These are phyloP conservation scores for Parus major DNA, from an alignment of 2,113 vertebrate genomes.

Conservation along the genomic window DNA sequence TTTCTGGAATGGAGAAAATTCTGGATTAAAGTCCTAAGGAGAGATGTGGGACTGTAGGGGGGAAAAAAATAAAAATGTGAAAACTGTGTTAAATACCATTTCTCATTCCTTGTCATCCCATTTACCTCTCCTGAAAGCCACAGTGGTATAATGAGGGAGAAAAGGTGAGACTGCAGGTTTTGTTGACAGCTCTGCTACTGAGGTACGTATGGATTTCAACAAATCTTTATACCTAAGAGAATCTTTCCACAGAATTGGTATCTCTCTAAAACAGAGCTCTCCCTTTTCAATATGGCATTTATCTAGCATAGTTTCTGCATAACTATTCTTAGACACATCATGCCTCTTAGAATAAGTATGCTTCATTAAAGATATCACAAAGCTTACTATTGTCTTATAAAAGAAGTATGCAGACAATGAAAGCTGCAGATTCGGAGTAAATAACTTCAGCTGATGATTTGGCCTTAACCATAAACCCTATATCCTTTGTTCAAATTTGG, in stretches of 20 bases:
- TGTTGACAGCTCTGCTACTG: neutral
- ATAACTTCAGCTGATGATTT: neutral
- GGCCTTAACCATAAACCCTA: neutral
- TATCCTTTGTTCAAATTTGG: neutral
- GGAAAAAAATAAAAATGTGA: neutral
- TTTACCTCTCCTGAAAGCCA: neutral
- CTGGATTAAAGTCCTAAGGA: neutral
- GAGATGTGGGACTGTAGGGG: neutral
- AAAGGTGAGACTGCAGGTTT: neutral
- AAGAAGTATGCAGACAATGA: neutral
- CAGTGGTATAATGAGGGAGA: neutral
- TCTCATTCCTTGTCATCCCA: neutral
- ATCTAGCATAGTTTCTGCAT: neutral
- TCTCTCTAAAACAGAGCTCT: neutral
- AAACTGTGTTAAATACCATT: neutral
- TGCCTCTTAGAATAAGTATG: neutral
- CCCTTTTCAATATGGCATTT: neutral
- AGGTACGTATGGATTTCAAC: neutral
- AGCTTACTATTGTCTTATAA: neutral
- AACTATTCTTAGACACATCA: neutral
- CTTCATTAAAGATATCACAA: neutral
- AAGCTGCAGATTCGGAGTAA: neutral
- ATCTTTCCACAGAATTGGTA: neutral
- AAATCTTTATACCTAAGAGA: neutral
- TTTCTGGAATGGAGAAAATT: neutral